Percentiles rank a stretch among this genome's conserved stretches.
Conservation (phyloP, 2,797 vertebrate species). For the Sebastes jordani region DNA sequence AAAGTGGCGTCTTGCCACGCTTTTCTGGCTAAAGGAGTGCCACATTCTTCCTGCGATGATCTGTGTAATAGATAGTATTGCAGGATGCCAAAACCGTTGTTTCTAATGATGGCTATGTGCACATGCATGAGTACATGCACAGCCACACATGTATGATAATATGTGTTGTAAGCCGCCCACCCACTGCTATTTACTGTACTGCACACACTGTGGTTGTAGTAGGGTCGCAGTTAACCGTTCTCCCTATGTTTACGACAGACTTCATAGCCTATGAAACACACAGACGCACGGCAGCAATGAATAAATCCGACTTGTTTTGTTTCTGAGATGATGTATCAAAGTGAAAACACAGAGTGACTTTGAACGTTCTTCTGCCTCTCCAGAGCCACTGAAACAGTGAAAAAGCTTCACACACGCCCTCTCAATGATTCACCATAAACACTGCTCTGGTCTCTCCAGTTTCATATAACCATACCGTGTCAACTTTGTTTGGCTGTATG, state of each 20-base stretch:
- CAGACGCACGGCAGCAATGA: background rate
- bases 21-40: constrained; percentile 20
- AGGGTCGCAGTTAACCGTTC: constrained; percentile 13
- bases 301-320: constrained; percentile 15
- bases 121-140: background rate
- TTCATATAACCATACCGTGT: constrained; percentile 39
- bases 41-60: constrained; percentile 17
- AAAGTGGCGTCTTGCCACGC: constrained; percentile 31
- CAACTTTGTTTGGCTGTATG: constrained; percentile 24
- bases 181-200: constrained; percentile 18
- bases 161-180: constrained; percentile 1
- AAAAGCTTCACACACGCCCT: constrained; percentile 18
- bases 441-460: constrained; percentile 16
- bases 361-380: constrained; percentile 8
- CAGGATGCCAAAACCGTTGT: constrained; percentile 3
- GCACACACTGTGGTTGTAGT: constrained; percentile 28
- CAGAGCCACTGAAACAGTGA: constrained; percentile 21
- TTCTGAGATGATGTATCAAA: constrained; percentile 9
- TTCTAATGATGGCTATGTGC: background rate
- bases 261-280: constrained; percentile 29
- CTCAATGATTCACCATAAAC: constrained; percentile 40
- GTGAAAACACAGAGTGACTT: constrained; percentile 6
- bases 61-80: constrained; percentile 44
- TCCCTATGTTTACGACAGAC: constrained; percentile 41
- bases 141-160: background rate